Conservation (phyloP, 2,888 invertebrate genomes). For the Drymonia ruficornis region DNA sequence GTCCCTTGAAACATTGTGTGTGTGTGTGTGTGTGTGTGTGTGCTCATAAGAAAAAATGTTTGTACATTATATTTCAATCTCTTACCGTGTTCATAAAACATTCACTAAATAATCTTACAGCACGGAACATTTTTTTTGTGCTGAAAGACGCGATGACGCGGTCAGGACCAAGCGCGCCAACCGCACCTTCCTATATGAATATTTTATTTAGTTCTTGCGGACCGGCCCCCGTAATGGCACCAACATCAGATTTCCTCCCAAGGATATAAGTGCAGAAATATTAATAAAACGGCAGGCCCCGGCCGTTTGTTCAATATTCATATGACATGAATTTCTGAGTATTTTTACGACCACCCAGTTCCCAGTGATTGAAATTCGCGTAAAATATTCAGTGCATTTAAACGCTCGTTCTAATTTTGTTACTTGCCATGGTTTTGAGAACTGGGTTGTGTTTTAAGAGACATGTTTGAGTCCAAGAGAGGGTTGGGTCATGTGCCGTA, state of each 20-base stretch:
- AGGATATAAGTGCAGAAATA: conserved; percentile 44
- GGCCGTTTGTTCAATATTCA: conserved; percentile 38
- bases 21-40: no score
- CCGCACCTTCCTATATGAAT: conserved; percentile 46
- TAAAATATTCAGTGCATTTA: conserved; percentile 16
- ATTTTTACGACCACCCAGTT: conserved; percentile 5
- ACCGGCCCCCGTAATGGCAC: conserved; percentile 39
- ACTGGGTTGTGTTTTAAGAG: background rate
- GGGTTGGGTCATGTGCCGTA: no score
- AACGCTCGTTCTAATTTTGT: conserved; percentile 5
- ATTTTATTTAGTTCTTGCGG: conserved; percentile 53
- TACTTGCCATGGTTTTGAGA: background rate
- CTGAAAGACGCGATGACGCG: conserved; percentile 12
- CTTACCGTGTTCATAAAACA: conserved; percentile 20
- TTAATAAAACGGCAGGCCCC: conserved; percentile 38
- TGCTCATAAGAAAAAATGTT: no score
- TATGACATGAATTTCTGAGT: conserved; percentile 33
- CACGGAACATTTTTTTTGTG: conserved; percentile 24
- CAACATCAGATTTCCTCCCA: conserved; percentile 47
- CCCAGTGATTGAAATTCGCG: conserved; percentile 19
- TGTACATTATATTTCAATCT: background rate
- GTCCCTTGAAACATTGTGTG: no score
- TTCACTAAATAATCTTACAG: conserved; percentile 22
- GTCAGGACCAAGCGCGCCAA: no score
- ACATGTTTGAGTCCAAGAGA: no score